phyloP scores from a whole-genome alignment of 1,140 invertebrate genomes.

The Platyura marginata region DNA sequence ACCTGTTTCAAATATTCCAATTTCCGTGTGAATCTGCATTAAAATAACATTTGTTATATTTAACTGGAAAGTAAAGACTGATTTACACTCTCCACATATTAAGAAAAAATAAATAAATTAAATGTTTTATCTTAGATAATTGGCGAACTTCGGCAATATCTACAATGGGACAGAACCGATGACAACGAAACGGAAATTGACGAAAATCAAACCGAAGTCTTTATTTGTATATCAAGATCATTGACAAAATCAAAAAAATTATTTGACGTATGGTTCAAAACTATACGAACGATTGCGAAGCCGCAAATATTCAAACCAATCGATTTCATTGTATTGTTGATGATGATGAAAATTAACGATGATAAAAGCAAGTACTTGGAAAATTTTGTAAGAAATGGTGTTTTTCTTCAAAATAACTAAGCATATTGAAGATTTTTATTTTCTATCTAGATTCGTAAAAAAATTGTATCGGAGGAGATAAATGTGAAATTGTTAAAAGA shows the following conservation, averaged over 20 bases:
- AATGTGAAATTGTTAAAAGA: conserved; percentile 21
- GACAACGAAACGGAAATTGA: conserved; percentile 1
- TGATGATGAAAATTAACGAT: conserved; percentile 22
- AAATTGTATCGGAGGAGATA: conserved; percentile 22
- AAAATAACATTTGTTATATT: too few relatives aligned
- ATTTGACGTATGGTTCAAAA: conserved; percentile 17
- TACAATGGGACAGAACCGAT: conserved; percentile 8
- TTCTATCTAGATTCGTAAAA: conserved; percentile 13
- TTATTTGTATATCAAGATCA: conserved; percentile 13
- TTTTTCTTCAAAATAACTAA: not conserved
- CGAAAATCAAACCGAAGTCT: conserved; percentile 13
- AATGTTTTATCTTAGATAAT: conserved; percentile 13
- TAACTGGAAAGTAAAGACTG: too few relatives aligned
- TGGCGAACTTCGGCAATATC: conserved; percentile 12
- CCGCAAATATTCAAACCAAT: conserved; percentile 24
- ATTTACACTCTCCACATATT: too few relatives aligned
- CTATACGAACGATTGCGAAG: conserved; percentile 3
- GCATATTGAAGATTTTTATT: not conserved
- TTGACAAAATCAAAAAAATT: conserved; percentile 16
- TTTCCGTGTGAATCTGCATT: too few relatives aligned
- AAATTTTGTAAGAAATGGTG: conserved; percentile 16
- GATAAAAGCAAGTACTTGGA: conserved; percentile 22
- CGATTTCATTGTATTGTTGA: conserved; percentile 24
- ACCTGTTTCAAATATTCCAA: too few relatives aligned
- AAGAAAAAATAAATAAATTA: too few relatives aligned